phyloP scores from a whole-genome alignment of 1,140 invertebrate species.

The Megathymus violae region DNA sequence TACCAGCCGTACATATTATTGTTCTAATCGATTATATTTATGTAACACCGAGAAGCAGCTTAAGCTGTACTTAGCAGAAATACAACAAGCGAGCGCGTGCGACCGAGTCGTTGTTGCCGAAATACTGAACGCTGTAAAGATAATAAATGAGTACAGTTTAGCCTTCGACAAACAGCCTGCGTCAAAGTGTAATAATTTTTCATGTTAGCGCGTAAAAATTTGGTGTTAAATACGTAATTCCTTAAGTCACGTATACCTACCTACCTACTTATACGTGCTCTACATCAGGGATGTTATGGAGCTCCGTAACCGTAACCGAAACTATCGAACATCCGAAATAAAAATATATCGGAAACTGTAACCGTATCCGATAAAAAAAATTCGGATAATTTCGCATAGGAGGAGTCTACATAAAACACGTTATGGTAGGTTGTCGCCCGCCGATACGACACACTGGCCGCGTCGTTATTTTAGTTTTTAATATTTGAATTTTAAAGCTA shows the following conservation, averaged over 20 bases:
- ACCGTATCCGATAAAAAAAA: too few species aligned
- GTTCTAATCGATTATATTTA: constrained; percentile 24
- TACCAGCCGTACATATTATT: constrained; percentile 51
- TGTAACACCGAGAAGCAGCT: not conserved
- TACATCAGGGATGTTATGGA: too few species aligned
- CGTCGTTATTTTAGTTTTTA: too few species aligned
- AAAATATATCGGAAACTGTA: too few species aligned
- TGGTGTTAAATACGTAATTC: constrained; percentile 47
- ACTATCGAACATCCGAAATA: too few species aligned
- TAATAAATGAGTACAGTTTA: constrained; percentile 32
- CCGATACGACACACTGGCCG: too few species aligned
- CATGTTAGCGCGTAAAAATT: constrained; percentile 34
- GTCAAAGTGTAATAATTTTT: constrained; percentile 45
- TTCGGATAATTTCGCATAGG: too few species aligned
- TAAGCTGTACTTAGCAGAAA: constrained; percentile 23
- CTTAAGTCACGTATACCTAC: constrained; percentile 39
- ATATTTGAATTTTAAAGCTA: too few species aligned
- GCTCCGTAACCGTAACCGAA: too few species aligned
- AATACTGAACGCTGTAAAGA: constrained; percentile 51
- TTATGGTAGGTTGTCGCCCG: too few species aligned
- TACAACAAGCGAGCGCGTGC: constrained; percentile 26
- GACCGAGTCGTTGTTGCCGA: constrained; percentile 46
- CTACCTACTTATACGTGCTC: too few species aligned
- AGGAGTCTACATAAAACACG: too few species aligned
- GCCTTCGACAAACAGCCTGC: constrained; percentile 49